Evolutionary conservation across 2,888 invertebrate species (phyloP).

Genomic region (Barypeithes pellucidus): DNA sequence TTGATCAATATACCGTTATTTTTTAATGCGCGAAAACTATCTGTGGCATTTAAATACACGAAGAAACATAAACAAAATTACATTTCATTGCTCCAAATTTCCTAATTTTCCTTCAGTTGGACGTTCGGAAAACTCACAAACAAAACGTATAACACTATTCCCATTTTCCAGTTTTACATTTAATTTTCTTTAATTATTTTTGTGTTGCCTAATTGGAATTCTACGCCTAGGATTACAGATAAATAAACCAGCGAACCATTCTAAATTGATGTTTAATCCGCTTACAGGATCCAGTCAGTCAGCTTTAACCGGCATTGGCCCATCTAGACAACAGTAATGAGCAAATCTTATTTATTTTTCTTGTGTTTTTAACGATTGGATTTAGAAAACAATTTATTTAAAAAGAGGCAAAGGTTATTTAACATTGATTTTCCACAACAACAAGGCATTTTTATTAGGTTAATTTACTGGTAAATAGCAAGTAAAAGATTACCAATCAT

Average conservation of each 20-base stretch:
- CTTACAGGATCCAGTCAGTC: constrained; percentile 57
- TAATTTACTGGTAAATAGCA: no score
- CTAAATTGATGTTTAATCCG: constrained; percentile 58
- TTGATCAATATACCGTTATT: no score
- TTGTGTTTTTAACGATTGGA: constrained; percentile 1
- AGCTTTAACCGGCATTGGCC: constrained; percentile 50
- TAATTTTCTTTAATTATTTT: constrained; percentile 52
- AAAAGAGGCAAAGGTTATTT: neutral
- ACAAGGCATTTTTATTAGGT: no score
- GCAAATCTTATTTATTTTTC: constrained; percentile 48
- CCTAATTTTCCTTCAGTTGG: constrained; percentile 28
- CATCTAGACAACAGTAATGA: constrained; percentile 55
- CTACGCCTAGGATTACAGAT: constrained; percentile 54
- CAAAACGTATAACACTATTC: constrained; percentile 33
- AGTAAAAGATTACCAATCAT: no score
- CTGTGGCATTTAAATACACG: neutral
- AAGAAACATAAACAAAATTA: constrained; percentile 24
- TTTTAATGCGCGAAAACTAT: neutral
- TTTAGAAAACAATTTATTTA: constrained; percentile 3
- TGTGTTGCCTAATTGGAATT: constrained; percentile 49
- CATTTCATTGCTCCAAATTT: constrained; percentile 23
- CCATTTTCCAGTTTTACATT: constrained; percentile 49
- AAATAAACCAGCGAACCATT: constrained; percentile 59
- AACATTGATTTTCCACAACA: no score
- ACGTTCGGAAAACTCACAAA: constrained; percentile 22